Base-by-base conservation (phyloP, 2,113 vertebrate genomes). In the Vulpes ferrilata region DNA sequence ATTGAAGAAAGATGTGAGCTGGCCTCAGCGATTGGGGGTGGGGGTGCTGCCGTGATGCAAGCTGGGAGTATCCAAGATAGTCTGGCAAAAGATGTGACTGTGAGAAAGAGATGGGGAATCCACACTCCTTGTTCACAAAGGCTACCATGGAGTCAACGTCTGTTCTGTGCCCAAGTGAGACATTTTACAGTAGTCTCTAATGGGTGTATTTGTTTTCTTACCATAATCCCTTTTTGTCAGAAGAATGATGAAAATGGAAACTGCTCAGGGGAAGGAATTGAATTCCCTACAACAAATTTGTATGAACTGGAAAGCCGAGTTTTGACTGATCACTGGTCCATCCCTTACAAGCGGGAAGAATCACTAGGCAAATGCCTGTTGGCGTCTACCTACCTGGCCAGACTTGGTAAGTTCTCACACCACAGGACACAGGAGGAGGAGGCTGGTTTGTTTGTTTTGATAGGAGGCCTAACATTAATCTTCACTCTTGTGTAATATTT, bases 261-360 rank as follows among this genome's bases (percentile, higher is more conserved):
- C 98, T 99, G 99, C 98, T 99, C 99, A 3, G 99, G 99, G 48
- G 99, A 99, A 98, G 99, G 99, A 96, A 99, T 99, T 98, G 99
- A 99, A 98, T 99, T 99, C 98, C 99, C 99, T 98, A 99, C 99
- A 98, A 99, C 99, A 48, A 99, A 99, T 98, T 98, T 99, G 96
- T 99, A 99, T 78, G 99, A 99, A 96, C 98, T 99, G 99, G 99
- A 99, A 98, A 99, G 99, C 97, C 99, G 99, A 60, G 99, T 99
- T 97, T 99, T 99, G 96, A 99, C 99, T 51, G 99, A 99, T 98
- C 99, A 99, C 97, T 99, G 99, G 99, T 99, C 99, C 93, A 99
- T 99, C 97, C 99, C 99, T 7, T 99, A 99, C 97, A 99, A 99
- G 98, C 98, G 99, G 76, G 99, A 99, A 81, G 99, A 99, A 97